Conservation (phyloP, 2,113 vertebrate species). For the Syngnathus floridae region DNA sequence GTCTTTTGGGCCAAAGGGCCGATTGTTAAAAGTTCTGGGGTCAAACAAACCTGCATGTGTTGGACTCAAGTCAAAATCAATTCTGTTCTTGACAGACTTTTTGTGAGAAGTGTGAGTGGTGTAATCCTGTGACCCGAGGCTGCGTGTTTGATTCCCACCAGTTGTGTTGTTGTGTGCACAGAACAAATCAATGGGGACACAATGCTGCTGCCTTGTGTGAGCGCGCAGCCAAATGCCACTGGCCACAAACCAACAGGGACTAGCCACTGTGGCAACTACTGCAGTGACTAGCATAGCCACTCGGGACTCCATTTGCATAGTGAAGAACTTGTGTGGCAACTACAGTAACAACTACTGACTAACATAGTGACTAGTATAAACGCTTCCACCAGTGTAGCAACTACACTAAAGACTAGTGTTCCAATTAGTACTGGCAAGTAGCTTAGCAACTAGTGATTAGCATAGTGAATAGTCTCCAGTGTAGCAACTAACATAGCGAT, state of each 20-base stretch:
- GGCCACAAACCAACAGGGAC: neutral
- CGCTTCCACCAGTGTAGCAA: too few species aligned
- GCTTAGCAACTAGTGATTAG: too few species aligned
- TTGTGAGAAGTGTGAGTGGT: neutral
- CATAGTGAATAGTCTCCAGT: too few species aligned
- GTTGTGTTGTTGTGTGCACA: neutral
- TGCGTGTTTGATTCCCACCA: conserved; percentile 2
- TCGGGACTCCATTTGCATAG: too few species aligned
- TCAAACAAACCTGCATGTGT: neutral
- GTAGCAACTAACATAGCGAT: too few species aligned
- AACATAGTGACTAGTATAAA: too few species aligned
- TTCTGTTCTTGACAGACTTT: neutral
- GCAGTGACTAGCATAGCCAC: neutral
- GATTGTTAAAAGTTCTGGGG: neutral
- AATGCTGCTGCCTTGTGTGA: neutral
- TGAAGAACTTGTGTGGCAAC: too few species aligned
- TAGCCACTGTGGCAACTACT: neutral
- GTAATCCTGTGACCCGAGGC: neutral
- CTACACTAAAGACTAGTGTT: too few species aligned
- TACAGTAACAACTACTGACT: too few species aligned
- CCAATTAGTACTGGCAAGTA: too few species aligned
- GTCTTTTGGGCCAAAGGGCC: neutral
- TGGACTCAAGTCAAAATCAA: neutral
- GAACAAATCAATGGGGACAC: conserved; percentile 7
- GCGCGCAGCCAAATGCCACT: neutral